Conservation (phyloP, 2,888 invertebrate species). For the Athrips mouffetella region DNA sequence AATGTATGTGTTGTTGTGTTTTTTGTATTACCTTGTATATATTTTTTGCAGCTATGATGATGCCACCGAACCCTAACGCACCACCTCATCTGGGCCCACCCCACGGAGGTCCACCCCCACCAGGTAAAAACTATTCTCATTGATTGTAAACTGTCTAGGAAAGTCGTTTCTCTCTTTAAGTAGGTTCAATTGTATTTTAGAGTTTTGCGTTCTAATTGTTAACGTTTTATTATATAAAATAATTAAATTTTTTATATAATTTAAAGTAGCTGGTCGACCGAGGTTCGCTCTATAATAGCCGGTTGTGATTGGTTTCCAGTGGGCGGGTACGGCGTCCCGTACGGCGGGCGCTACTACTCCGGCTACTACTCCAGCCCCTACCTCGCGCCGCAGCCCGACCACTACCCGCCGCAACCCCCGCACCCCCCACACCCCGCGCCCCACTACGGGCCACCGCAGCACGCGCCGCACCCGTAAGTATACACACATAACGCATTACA, state of each 20-base stretch:
- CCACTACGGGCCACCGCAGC: slow-evolving; percentile 22
- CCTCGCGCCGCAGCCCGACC: slow-evolving; percentile 36
- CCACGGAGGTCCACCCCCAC: slow-evolving; percentile 53
- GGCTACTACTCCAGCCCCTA: slow-evolving; percentile 47
- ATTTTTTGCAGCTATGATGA: slow-evolving; percentile 62
- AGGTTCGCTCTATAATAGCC: no score
- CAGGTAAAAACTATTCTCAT: slow-evolving; percentile 31
- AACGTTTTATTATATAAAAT: neutral
- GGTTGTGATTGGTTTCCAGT: no score
- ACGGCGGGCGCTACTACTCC: slow-evolving; percentile 65
- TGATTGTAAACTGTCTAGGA: neutral
- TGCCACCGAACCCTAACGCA: slow-evolving; percentile 52
- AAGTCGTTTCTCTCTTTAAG: neutral
- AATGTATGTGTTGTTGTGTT: no score
- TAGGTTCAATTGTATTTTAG: no score
- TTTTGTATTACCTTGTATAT: no score
- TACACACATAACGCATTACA: no score
- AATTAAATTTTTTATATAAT: no score
- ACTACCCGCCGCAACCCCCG: slow-evolving; percentile 33
- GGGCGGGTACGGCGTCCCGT: slow-evolving; percentile 50
- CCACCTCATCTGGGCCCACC: slow-evolving; percentile 45
- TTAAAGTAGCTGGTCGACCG: no score
- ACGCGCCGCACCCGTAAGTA: slow-evolving; percentile 18
- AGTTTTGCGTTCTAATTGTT: neutral
- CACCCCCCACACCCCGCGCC: slow-evolving; percentile 27